These are phyloP conservation scores for Clivina fossor DNA, from an alignment of 2,888 invertebrate genomes.

Conservation along the genomic window DNA sequence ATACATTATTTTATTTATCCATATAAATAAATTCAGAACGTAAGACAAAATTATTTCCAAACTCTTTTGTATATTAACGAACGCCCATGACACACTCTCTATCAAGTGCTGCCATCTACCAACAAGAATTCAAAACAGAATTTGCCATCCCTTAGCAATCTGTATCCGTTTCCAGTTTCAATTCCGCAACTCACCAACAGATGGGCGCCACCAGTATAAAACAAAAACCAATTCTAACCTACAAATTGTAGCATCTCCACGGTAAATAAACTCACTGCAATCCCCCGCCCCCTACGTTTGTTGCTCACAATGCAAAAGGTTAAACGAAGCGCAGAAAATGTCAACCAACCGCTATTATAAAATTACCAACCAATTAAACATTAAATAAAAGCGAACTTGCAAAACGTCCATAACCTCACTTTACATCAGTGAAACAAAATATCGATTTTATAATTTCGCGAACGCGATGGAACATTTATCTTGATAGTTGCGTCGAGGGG, in stretches of 20 bases:
- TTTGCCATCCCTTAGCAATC: too few relatives aligned
- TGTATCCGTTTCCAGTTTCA: slow-evolving; percentile 1
- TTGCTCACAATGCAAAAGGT: slow-evolving; percentile 4
- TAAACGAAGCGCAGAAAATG: slow-evolving; percentile 3
- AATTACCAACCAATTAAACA: slow-evolving; percentile 11
- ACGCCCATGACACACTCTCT: too few relatives aligned
- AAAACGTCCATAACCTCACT: too few relatives aligned
- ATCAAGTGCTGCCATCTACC: slow-evolving; percentile 8
- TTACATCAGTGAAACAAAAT: slow-evolving; percentile 5
- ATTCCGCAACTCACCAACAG: slow-evolving; percentile 5
- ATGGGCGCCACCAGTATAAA: slow-evolving; percentile 19
- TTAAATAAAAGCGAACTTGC: too few relatives aligned
- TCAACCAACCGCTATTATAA: slow-evolving; percentile 16
- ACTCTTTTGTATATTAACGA: too few relatives aligned
- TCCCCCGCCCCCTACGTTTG: not conserved
- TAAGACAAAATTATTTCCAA: too few relatives aligned
- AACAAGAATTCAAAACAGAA: not conserved
- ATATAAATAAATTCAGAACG: too few relatives aligned
- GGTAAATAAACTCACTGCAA: too few relatives aligned
- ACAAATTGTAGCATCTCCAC: slow-evolving; percentile 9
- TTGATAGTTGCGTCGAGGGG: slow-evolving; percentile 18
- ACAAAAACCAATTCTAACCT: slow-evolving; percentile 14
- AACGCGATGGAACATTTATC: slow-evolving; percentile 22
- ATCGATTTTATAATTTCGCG: slow-evolving; percentile 25
- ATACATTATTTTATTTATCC: too few relatives aligned